phyloP scores from a whole-genome alignment of 2,113 vertebrate genomes.

The Passer montanus region DNA sequence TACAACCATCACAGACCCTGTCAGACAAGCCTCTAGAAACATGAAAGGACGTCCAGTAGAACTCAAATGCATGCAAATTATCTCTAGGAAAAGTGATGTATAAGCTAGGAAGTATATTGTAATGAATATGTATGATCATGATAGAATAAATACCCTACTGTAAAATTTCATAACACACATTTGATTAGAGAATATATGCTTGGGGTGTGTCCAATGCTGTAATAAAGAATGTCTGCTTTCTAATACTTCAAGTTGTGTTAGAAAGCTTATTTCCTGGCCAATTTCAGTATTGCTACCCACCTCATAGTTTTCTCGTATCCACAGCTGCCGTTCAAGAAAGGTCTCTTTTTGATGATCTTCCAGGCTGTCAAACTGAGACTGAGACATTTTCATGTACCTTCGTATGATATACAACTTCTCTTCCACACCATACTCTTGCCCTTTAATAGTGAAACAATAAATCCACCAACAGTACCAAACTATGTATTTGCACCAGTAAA shows the following conservation, averaged over 20 bases:
- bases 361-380: conserved; percentile 92
- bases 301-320: conserved; percentile 93
- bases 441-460: conserved; percentile 88
- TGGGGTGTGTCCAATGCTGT: neutral
- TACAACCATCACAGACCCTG: neutral
- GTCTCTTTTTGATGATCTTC: conserved; percentile 83
- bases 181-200: neutral
- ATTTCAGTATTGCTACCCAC: conserved; percentile 62
- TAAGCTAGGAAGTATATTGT: neutral
- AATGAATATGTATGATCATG: neutral
- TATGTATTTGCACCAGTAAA: conserved; percentile 83
- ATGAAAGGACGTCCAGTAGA: neutral
- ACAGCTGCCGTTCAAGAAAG: conserved; percentile 87
- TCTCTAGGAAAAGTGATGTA: neutral
- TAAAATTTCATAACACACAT: neutral
- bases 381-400: conserved; percentile 93
- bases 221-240: neutral
- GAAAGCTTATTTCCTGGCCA: neutral
- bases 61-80: neutral
- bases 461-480: conserved; percentile 89
- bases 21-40: neutral
- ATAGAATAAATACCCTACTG: neutral
- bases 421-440: conserved; percentile 88
- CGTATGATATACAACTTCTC: conserved; percentile 94
- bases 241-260: neutral